A percentile compares a stretch with the other conserved stretches of the same genome.
Evolutionary conservation across 1,140 invertebrate genomes (phyloP).

Genomic region (Microplitis demolitor): DNA sequence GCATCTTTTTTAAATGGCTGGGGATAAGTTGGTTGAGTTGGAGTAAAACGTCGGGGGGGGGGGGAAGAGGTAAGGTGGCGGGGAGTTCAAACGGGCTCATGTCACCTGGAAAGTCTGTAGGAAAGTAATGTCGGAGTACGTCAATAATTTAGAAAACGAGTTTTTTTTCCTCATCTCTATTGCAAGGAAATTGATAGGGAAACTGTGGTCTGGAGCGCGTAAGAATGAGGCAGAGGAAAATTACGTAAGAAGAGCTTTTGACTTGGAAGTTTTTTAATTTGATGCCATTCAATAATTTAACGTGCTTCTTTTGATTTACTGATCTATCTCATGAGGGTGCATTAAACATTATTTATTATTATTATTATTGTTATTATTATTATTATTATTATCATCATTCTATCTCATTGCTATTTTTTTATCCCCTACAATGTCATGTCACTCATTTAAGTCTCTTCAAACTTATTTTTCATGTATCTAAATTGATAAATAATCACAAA

Average conservation of each 20-base stretch:
- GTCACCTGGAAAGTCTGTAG: conserved; percentile 22
- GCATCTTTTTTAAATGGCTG: conserved; percentile 36
- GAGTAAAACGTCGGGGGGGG: not conserved
- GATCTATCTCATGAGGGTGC: not conserved
- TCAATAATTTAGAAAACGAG: conserved; percentile 25
- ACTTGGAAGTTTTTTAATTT: conserved; percentile 27
- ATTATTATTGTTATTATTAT: not conserved
- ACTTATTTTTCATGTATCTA: too few species aligned
- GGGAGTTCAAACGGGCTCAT: not conserved
- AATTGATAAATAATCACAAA: too few species aligned
- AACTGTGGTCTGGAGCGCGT: not conserved
- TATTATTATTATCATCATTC: not conserved
- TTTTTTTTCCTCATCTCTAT: conserved; percentile 13
- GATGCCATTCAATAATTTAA: conserved; percentile 31
- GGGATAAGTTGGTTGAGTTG: not conserved
- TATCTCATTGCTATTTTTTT: not conserved
- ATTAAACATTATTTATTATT: not conserved
- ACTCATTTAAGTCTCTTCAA: too few species aligned
- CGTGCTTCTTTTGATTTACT: conserved; percentile 28
- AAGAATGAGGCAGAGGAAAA: not conserved
- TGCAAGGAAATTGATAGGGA: conserved; percentile 27
- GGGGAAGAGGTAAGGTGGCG: not conserved
- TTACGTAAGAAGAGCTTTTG: conserved; percentile 17
- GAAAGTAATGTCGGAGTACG: conserved; percentile 2
- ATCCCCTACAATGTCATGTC: too few species aligned